Evolutionary conservation across 2,113 vertebrate genomes (phyloP).

Genomic region (Engraulis encrasicolus): DNA sequence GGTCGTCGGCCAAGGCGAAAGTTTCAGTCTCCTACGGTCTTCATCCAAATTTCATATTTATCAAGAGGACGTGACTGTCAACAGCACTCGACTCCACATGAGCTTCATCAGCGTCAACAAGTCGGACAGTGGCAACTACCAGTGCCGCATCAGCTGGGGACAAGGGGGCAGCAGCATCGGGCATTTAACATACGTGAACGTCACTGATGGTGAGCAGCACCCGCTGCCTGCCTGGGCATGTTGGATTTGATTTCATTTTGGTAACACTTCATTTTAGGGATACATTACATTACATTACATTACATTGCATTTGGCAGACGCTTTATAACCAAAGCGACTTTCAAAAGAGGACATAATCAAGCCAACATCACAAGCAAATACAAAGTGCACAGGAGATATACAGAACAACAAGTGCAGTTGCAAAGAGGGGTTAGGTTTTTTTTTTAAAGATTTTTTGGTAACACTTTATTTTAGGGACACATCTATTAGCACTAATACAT

Average conservation of each 20-base stretch:
- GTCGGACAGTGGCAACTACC: conserved; percentile 61
- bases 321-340: no score
- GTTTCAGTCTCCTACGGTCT: background rate
- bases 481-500: no score
- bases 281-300: no score
- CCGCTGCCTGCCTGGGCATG: background rate
- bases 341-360: no score
- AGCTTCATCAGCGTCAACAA: conserved; percentile 41
- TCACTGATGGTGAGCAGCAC: conserved; percentile 66
- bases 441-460: no score
- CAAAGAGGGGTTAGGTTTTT: no score
- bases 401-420: no score
- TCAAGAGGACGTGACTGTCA: background rate
- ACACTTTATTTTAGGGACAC: no score
- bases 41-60: conserved; percentile 31
- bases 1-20: background rate
- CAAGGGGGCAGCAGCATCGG: background rate
- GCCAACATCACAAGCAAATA: no score
- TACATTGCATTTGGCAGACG: no score
- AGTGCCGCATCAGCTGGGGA: conserved; percentile 50
- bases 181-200: conserved; percentile 59
- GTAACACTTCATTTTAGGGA: no score
- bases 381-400: no score
- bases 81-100: conserved; percentile 45
- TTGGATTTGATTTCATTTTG: background rate